These are phyloP conservation scores for Prionchulus punctatus DNA, from an alignment of 2,888 invertebrate genomes.

Conservation along the genomic window DNA sequence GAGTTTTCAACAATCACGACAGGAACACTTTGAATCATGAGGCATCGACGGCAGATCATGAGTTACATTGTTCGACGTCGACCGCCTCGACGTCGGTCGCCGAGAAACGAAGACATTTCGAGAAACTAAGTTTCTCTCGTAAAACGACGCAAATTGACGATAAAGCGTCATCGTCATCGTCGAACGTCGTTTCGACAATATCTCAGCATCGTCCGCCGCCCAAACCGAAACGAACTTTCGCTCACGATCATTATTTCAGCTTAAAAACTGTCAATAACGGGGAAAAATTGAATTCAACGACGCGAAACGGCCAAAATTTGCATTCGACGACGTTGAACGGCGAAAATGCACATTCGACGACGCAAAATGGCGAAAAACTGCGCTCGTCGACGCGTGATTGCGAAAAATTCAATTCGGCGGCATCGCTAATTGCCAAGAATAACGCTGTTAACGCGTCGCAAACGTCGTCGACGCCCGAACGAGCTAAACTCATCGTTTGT, in stretches of 20 bases:
- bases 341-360: not conserved
- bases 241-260: slow-evolving; percentile 8
- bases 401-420: not conserved
- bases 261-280: not conserved
- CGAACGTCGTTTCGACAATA: too few species aligned
- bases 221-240: slow-evolving; percentile 11
- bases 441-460: too few species aligned
- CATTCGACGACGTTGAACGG: too few species aligned
- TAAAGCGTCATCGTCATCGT: not conserved
- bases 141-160: not conserved
- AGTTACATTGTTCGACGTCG: too few species aligned
- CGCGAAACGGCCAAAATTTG: too few species aligned
- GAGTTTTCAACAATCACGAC: too few species aligned
- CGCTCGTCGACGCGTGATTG: not conserved
- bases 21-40: too few species aligned
- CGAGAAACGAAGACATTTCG: not conserved
- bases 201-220: not conserved
- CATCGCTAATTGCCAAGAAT: not conserved
- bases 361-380: not conserved
- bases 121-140: not conserved
- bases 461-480: not conserved
- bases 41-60: not conserved
- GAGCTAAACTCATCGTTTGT: too few species aligned
- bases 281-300: too few species aligned
- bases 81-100: not conserved